Conservation (phyloP, 2,113 vertebrate genomes). For the Tautogolabrus adspersus region DNA sequence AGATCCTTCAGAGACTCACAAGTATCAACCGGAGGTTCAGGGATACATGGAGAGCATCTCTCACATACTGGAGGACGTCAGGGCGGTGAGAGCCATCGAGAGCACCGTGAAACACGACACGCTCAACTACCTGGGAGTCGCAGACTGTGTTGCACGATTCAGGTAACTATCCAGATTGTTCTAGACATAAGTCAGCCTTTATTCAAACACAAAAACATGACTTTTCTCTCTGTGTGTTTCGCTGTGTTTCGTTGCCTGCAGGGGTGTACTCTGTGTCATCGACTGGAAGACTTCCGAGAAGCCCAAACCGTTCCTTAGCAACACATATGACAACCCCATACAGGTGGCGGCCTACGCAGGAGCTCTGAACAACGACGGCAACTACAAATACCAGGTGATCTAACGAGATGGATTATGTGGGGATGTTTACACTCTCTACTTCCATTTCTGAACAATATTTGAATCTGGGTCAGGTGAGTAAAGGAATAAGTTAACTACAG, state of each 20-base stretch:
- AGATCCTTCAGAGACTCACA: slow-evolving; percentile 24
- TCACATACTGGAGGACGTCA: slow-evolving; percentile 86
- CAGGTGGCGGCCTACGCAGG: slow-evolving; percentile 95
- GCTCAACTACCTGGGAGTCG: slow-evolving; percentile 89
- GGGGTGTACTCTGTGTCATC: slow-evolving; percentile 91
- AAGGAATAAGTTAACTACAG: too few relatives aligned
- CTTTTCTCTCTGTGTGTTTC: neutral
- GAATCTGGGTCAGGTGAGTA: too few relatives aligned
- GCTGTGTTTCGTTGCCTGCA: slow-evolving; percentile 71
- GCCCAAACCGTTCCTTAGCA: slow-evolving; percentile 88
- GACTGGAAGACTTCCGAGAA: slow-evolving; percentile 99
- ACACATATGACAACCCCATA: slow-evolving; percentile 94
- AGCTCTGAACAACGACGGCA: slow-evolving; percentile 91
- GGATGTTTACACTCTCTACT: neutral
- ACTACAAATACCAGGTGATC: slow-evolving; percentile 94
- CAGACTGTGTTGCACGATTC: slow-evolving; percentile 95
- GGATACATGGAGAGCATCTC: slow-evolving; percentile 90
- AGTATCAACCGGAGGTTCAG: slow-evolving; percentile 46
- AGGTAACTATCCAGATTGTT: slow-evolving; percentile 81
- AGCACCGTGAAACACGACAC: slow-evolving; percentile 88
- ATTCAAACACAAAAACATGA: neutral
- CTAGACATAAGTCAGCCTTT: neutral
- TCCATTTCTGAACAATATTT: too few relatives aligned
- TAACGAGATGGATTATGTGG: neutral
- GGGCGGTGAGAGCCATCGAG: slow-evolving; percentile 89